A percentile compares a stretch with the other conserved stretches of the same genome.
Conservation (phyloP, 2,888 invertebrate genomes). For the Epistrophe eligans region DNA sequence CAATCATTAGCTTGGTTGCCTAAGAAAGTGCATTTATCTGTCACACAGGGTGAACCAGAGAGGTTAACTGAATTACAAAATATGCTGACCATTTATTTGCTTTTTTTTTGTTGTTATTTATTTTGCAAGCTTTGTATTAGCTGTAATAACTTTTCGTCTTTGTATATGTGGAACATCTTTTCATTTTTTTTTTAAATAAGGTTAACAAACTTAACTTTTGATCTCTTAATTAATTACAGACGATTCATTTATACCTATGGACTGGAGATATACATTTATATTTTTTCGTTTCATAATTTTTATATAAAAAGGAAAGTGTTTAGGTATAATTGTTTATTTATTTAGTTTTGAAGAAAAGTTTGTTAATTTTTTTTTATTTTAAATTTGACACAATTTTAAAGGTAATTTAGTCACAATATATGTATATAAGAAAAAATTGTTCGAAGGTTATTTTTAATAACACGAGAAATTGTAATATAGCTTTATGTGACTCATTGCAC, state of each 20-base stretch:
- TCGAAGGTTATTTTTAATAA: constrained; percentile 8
- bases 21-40: constrained; percentile 17
- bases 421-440: too few relatives aligned
- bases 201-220: constrained; percentile 22
- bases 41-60: constrained; percentile 21
- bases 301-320: too few relatives aligned
- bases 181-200: neutral
- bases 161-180: constrained; percentile 21
- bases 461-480: neutral
- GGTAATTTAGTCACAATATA: neutral
- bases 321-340: too few relatives aligned
- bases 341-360: neutral
- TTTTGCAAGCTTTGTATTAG: neutral
- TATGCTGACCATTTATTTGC: constrained; percentile 1
- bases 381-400: neutral
- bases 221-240: constrained; percentile 13
- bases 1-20: neutral
- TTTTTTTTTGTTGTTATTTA: too few relatives aligned
- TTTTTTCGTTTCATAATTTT: too few relatives aligned
- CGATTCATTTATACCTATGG: neutral
- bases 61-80: constrained; percentile 27
- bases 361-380: neutral
- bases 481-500: neutral
- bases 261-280: too few relatives aligned
- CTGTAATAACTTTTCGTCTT: neutral